These are phyloP conservation scores for Drosophila anomalata DNA, from an alignment of 2,888 invertebrate genomes.

Conservation along the genomic window DNA sequence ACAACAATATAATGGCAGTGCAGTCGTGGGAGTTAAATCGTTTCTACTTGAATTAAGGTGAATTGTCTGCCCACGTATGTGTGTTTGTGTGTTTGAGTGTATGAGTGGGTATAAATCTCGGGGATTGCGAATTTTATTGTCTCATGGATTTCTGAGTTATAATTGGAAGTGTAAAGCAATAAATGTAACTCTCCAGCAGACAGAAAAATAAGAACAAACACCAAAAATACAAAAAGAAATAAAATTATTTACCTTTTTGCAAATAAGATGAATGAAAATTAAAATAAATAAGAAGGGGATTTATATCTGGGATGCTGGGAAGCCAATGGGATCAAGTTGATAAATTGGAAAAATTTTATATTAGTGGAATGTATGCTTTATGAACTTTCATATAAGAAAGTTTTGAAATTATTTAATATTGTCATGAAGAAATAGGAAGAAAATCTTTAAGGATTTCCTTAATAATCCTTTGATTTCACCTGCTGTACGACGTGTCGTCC, in stretches of 20 bases:
- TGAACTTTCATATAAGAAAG: too few relatives aligned
- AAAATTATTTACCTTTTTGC: slow-evolving; percentile 21
- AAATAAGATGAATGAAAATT: slow-evolving; percentile 29
- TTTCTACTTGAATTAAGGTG: slow-evolving; percentile 75
- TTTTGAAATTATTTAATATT: too few relatives aligned
- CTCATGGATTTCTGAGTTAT: slow-evolving; percentile 69
- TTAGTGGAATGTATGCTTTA: too few relatives aligned
- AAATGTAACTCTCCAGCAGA: slow-evolving; percentile 44
- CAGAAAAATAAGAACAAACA: neutral
- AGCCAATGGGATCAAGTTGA: neutral
- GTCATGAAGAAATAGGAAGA: too few relatives aligned
- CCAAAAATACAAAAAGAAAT: slow-evolving; percentile 9
- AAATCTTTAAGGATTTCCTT: neutral
- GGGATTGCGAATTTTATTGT: slow-evolving; percentile 65
- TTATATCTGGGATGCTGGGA: neutral
- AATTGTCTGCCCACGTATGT: slow-evolving; percentile 39
- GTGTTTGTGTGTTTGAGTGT: slow-evolving; percentile 21
- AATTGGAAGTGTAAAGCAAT: slow-evolving; percentile 76
- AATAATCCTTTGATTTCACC: neutral
- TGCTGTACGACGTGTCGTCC: neutral
- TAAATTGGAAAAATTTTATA: too few relatives aligned
- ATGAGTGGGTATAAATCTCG: slow-evolving; percentile 60
- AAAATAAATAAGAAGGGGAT: slow-evolving; percentile 24
- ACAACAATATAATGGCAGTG: slow-evolving; percentile 63
- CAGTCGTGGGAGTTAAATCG: slow-evolving; percentile 75